Base-by-base conservation (phyloP, 2,113 vertebrate species). In the Tychaedon coryphoeus region DNA sequence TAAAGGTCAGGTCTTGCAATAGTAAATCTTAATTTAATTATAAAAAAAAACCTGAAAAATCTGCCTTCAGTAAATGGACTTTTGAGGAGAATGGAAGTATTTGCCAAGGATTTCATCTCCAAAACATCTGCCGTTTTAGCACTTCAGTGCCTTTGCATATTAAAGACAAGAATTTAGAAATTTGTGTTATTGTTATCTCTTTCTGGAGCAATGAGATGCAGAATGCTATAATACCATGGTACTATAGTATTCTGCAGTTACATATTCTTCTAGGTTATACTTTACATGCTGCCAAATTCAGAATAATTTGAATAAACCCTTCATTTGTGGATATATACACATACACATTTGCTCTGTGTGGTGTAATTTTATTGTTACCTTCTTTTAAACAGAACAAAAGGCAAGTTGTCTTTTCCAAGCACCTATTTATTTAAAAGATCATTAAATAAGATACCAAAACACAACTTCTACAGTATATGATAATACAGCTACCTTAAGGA, bases 361-460 rank as follows among this genome's bases (percentile, higher is more conserved):
- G 18, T 36, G 11, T 5, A 62, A 8, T 24, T 65, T 51, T 22
- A 45, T 67, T 67, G 2, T 58, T 67, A 42, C 14, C 6, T 57
- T 61, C 26, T 50, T 82, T 54, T 80, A n/a, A 88, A 88, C 12
- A 92, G 45, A 90, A 80, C 4, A 76, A 82, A 90, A 92, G 23
- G 16, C 25, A 80, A 10, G 3, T 38, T 70, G 14, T 73, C 45
- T 80, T 47, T 88, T 86, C n/a, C 71, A 83, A 93, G 72, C 6
- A 88, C 29, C 10, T 95, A 26, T 92, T 94, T 92, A 93, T 95
- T 93, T 76, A 88, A 86, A 90, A 97, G 77, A 66, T 34, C 29
- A 28, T 53, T 61, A 72, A 81, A 54, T 77, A 69, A 74, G 17
- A 45, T 88, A 58, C 19, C n/a, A 86, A 88, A 97, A 54, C 51